Percentiles rank a stretch among this genome's conserved stretches.
These are phyloP conservation scores for Adelosebastes latens DNA, from an alignment of 2,797 vertebrate species.

Conservation along the genomic window DNA sequence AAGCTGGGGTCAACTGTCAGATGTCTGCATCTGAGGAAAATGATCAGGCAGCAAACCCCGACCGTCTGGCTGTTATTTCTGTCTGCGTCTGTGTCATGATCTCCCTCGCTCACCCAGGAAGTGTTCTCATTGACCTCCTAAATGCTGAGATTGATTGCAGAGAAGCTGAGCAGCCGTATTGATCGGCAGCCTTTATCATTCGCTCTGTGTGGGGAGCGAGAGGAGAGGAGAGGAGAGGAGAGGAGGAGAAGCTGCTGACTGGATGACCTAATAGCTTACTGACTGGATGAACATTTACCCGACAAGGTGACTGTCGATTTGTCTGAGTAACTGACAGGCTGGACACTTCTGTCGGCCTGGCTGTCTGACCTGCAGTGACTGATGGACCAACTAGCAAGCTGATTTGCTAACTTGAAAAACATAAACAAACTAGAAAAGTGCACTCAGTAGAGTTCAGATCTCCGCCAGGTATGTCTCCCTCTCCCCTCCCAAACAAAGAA, in stretches of 20 bases:
- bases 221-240: slow-evolving; percentile 13
- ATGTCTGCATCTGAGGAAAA: slow-evolving; percentile 18
- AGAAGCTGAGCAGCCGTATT: slow-evolving; percentile 78
- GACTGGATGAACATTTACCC: slow-evolving; percentile 33
- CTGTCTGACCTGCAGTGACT: slow-evolving; percentile 4
- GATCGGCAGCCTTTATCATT: slow-evolving; percentile 76
- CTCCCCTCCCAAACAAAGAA: fast-evolving
- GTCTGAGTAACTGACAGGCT: slow-evolving; percentile 13
- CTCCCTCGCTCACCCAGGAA: slow-evolving; percentile 71
- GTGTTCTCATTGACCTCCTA: slow-evolving; percentile 80
- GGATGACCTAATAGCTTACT: slow-evolving; percentile 39
- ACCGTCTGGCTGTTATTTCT: slow-evolving; percentile 56
- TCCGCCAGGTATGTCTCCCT: background rate
- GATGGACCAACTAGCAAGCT: background rate
- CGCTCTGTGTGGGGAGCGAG: slow-evolving; percentile 24
- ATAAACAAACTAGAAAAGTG: background rate
- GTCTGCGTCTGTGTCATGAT: slow-evolving; percentile 63
- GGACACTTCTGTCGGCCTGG: background rate
- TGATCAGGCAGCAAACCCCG: slow-evolving; percentile 13
- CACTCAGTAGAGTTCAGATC: background rate
- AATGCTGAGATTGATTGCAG: slow-evolving; percentile 80
- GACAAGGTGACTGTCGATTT: slow-evolving; percentile 31
- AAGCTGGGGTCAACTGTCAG: slow-evolving; percentile 3
- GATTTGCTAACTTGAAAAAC: background rate
- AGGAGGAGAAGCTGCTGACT: slow-evolving; percentile 30